Evolutionary conservation across 2,113 vertebrate genomes (phyloP).

Genomic region (Takifugu bimaculatus): DNA sequence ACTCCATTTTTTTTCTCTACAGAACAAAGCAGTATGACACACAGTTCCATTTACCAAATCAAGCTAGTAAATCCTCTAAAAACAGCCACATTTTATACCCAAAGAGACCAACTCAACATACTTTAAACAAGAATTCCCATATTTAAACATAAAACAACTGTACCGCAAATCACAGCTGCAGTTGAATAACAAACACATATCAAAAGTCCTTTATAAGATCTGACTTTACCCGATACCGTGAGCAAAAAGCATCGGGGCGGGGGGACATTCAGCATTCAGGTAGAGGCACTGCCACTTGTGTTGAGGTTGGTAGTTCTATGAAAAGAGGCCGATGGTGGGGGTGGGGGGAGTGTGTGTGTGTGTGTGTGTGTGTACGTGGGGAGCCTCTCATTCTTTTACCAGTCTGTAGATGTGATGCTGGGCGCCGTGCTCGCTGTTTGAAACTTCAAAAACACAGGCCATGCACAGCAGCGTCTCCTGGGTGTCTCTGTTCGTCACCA

Average conservation of each 20-base stretch:
- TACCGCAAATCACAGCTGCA: conserved; percentile 96
- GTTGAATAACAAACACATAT: conserved; percentile 87
- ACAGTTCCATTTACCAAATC: conserved; percentile 59
- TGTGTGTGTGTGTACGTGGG: not conserved
- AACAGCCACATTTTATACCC: conserved; percentile 56
- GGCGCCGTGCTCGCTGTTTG: conserved; percentile 98
- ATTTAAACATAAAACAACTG: conserved; percentile 89
- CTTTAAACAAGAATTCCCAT: conserved; percentile 74
- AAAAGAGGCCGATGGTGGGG: conserved; percentile 28
- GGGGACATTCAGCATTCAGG: conserved; percentile 71
- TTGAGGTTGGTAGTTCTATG: conserved; percentile 90
- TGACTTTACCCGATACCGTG: conserved; percentile 82
- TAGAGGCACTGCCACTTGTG: conserved; percentile 91
- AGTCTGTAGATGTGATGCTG: conserved; percentile 99
- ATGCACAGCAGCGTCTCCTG: conserved; percentile 99
- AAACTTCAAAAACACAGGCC: conserved; percentile 99
- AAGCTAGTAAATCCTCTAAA: conserved; percentile 49
- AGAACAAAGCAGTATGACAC: conserved; percentile 53
- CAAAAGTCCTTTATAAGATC: conserved; percentile 71
- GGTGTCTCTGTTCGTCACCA: conserved; percentile 98
- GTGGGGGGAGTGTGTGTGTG: too few species aligned
- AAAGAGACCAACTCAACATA: conserved; percentile 56
- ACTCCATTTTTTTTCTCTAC: conserved; percentile 47
- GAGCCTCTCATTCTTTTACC: conserved; percentile 89
- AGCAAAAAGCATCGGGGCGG: conserved; percentile 79